phyloP scores from a whole-genome alignment of 2,113 vertebrate genomes.

The Rhipidura dahli region DNA sequence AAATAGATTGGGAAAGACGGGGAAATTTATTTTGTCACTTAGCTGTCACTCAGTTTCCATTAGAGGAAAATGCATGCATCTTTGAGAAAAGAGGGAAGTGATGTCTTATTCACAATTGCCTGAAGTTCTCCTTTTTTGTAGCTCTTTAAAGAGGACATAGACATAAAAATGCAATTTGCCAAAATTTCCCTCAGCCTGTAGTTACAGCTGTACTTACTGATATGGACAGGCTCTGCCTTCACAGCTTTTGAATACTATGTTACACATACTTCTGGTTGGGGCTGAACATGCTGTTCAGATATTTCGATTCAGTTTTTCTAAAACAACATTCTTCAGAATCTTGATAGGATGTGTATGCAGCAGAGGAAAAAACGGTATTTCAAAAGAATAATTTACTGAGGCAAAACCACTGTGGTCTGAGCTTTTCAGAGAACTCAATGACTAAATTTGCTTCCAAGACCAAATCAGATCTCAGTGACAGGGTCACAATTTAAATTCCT shows the following conservation, averaged over 20 bases:
- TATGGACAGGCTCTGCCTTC: background rate
- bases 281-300: background rate
- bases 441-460: background rate
- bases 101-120: background rate
- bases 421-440: background rate
- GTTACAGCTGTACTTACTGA: background rate
- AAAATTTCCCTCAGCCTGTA: background rate
- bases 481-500: background rate
- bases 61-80: background rate
- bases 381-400: background rate
- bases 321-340: background rate
- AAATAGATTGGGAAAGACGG: background rate
- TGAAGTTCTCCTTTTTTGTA: background rate
- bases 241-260: background rate
- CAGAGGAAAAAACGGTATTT: background rate
- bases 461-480: background rate
- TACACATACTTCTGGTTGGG: background rate
- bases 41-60: background rate
- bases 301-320: background rate
- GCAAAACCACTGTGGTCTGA: background rate
- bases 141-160: background rate
- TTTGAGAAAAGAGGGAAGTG: background rate
- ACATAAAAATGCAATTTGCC: background rate
- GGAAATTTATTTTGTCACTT: background rate
- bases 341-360: background rate